These are phyloP conservation scores for Carcharodon carcharias DNA, from an alignment of 2,797 vertebrate genomes.

Conservation along the genomic window DNA sequence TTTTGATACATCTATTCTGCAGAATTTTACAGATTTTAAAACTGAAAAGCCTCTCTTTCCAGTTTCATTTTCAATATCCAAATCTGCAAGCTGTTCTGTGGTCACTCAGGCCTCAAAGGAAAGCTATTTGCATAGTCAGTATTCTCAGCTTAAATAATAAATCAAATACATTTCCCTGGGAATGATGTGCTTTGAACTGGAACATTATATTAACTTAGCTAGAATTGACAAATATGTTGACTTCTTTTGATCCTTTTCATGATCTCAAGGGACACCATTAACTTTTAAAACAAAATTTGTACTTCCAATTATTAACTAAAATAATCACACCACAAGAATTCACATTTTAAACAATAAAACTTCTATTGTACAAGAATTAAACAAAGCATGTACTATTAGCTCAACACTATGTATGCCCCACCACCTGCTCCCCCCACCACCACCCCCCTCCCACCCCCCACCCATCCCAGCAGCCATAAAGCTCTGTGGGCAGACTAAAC, in stretches of 20 bases:
- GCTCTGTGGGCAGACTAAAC: too few species aligned
- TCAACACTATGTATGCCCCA: not conserved
- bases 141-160: constrained; percentile 36
- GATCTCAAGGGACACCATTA: not conserved
- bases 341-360: not conserved
- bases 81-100: constrained; percentile 4
- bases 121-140: constrained; percentile 25
- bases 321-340: not conserved
- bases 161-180: constrained; percentile 32
- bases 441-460: too few species aligned
- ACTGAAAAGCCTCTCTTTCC: not conserved
- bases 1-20: not conserved
- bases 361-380: not conserved
- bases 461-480: too few species aligned
- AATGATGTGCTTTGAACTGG: constrained; percentile 24
- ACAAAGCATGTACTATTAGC: not conserved
- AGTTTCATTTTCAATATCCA: not conserved
- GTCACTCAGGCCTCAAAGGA: constrained; percentile 31
- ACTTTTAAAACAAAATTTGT: not conserved
- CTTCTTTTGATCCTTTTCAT: not conserved
- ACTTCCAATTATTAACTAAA: not conserved
- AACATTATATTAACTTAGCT: constrained; percentile 29
- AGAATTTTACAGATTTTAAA: not conserved
- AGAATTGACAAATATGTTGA: not conserved
- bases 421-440: too few species aligned